Evolutionary conservation across 1,140 invertebrate genomes (phyloP).

Genomic region (Monomorium pharaonis): DNA sequence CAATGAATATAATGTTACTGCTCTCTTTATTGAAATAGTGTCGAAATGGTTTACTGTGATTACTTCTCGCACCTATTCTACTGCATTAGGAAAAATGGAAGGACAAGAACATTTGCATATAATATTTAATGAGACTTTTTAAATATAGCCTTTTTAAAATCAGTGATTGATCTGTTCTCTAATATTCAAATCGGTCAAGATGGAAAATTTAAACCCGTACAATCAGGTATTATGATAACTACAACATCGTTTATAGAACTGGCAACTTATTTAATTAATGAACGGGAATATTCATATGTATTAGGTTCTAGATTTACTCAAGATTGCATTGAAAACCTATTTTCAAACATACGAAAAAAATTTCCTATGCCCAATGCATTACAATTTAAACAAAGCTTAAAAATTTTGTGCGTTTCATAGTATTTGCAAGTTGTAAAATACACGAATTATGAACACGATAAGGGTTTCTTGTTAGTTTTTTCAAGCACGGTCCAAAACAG

Average conservation of each 20-base stretch:
- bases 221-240: neutral
- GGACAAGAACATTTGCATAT: neutral
- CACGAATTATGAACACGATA: constrained; percentile 2
- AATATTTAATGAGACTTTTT: neutral
- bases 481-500: neutral
- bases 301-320: constrained; percentile 20
- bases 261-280: constrained; percentile 2
- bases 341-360: constrained; percentile 10
- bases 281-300: neutral
- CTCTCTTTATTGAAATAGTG: neutral
- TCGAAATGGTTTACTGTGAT: neutral
- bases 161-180: neutral
- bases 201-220: constrained; percentile 16
- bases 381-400: constrained; percentile 12
- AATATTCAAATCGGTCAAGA: constrained; percentile 19
- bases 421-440: constrained; percentile 4
- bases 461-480: neutral
- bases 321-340: neutral
- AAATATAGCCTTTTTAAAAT: neutral
- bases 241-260: neutral
- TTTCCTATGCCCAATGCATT: neutral
- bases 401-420: neutral
- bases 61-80: neutral
- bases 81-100: neutral
- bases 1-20: neutral